Percentiles rank a stretch among this genome's conserved stretches.
Evolutionary conservation across 2,113 vertebrate genomes (phyloP).

Genomic region (Patagioenas fasciata): DNA sequence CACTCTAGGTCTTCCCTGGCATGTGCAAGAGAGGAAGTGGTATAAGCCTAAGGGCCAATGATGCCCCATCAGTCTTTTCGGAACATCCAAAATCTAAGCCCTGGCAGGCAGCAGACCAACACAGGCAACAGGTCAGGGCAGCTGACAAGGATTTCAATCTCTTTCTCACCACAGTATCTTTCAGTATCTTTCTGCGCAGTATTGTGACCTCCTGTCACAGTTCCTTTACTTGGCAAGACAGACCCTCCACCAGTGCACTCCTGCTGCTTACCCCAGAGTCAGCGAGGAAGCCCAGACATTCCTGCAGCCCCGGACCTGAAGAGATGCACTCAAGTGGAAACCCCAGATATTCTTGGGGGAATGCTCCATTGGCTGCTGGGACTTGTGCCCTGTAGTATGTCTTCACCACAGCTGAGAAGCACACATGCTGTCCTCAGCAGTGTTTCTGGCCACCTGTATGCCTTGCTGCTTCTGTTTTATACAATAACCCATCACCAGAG

Average conservation of each 20-base stretch:
- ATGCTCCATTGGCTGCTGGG: not conserved
- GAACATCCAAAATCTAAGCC: not conserved
- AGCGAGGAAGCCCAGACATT: no score
- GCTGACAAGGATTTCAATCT: not conserved
- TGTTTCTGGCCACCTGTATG: not conserved
- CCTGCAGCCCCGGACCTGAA: not conserved
- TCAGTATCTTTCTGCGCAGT: not conserved
- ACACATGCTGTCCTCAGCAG: not conserved
- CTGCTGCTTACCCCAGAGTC: not conserved
- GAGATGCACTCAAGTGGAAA: rapidly evolving
- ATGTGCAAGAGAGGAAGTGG: not conserved
- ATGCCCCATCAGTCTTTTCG: not conserved
- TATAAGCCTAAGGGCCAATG: not conserved
- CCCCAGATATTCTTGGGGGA: not conserved
- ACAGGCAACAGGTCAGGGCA: not conserved
- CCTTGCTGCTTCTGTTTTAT: not conserved
- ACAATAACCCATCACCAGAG: not conserved
- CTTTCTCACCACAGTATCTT: not conserved
- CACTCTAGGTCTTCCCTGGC: not conserved
- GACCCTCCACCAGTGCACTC: not conserved
- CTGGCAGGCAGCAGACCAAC: not conserved
- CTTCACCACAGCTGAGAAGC: not conserved
- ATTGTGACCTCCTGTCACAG: not conserved
- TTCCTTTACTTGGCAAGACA: not conserved
- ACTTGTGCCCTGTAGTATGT: not conserved